Base-by-base conservation (phyloP, 1,140 invertebrate species). In the Teleogryllus occipitalis region DNA sequence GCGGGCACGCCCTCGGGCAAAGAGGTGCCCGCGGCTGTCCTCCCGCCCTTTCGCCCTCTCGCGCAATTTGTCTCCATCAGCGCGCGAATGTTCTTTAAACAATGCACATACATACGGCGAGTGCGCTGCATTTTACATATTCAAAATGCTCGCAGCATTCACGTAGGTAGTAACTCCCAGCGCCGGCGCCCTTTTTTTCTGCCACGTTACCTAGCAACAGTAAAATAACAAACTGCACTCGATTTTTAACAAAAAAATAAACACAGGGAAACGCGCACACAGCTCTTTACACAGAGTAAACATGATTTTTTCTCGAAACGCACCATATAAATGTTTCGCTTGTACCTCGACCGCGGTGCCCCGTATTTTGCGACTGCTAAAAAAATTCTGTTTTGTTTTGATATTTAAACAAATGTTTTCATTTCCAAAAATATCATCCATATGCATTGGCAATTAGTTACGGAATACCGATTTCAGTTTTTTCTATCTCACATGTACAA, bases 171-270 rank as follows among this genome's bases (percentile, higher is more conserved):
- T 65, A 65, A 65, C 54, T 65, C 54, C 10, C 18, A 14, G 54
- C 54, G 10, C 54, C 10, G 18, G 54, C 54, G 18, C 54, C 18
- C 18, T 65, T 65, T 18, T 18, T 18, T 18, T 18, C 10, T 14
- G 18, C 54, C 54, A 65, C 54, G 54, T 65, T 65, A 65, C 54
- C 54, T 65, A 65, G 54, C 54, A 65, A 65, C 54, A 65, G 54
- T 65, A 65, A 65, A 65, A 65, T 65, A 65, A 65, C 54, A 65
- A 65, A 65, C 54, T 65, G 54, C 54, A 65, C 54, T 65, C 54
- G 54, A 65, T 65, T 65, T 65, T 65, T 65, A 65, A 65, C 54
- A 65, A 65, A 65, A 65, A 65, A 65, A 65, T 65, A 65, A 65
- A 65, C 54, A 65, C 54, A 65, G 54, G 18, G 54, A 65, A 65